A percentile compares a stretch with the other conserved stretches of the same genome.
Evolutionary conservation across 2,113 vertebrate species (phyloP).

Genomic region (Gymnobelideus leadbeateri): DNA sequence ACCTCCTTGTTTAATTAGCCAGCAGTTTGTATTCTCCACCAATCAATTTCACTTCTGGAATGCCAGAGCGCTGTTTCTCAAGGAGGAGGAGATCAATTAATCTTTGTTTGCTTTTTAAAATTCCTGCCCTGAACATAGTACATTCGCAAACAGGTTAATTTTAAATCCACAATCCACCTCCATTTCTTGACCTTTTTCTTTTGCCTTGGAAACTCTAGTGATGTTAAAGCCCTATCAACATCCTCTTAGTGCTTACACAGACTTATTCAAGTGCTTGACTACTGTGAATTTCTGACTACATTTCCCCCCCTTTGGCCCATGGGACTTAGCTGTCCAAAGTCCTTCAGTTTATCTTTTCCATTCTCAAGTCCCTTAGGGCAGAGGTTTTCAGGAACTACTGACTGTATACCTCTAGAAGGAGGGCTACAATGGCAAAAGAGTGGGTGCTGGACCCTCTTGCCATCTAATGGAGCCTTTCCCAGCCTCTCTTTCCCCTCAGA

Average conservation of each 20-base stretch:
- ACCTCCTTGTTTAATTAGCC: constrained; percentile 75
- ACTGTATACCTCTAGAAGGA: not conserved
- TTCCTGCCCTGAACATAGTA: constrained; percentile 61
- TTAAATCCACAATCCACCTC: constrained; percentile 70
- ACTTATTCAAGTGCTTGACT: constrained; percentile 52
- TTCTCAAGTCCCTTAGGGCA: constrained; percentile 32
- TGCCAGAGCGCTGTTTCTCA: constrained; percentile 57
- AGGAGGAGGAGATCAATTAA: constrained; percentile 63
- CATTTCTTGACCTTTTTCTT: constrained; percentile 57
- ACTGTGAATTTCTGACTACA: constrained; percentile 58
- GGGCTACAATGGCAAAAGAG: not conserved
- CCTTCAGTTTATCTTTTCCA: constrained; percentile 31
- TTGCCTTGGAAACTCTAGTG: constrained; percentile 53
- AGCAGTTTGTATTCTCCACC: constrained; percentile 63
- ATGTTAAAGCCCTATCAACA: constrained; percentile 49
- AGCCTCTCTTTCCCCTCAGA: not conserved
- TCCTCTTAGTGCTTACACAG: constrained; percentile 65
- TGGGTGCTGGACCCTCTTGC: not conserved
- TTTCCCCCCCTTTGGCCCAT: constrained; percentile 44
- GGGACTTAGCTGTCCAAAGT: constrained; percentile 55
- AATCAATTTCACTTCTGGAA: constrained; percentile 72
- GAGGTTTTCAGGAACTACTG: constrained; percentile 36
- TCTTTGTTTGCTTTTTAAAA: constrained; percentile 75
- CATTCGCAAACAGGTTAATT: constrained; percentile 74
- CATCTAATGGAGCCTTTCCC: not conserved